Evolutionary conservation across 2,797 vertebrate species (phyloP), one percentile per base, ranked within the genome.

Genomic region (Perodicticus potto): DNA sequence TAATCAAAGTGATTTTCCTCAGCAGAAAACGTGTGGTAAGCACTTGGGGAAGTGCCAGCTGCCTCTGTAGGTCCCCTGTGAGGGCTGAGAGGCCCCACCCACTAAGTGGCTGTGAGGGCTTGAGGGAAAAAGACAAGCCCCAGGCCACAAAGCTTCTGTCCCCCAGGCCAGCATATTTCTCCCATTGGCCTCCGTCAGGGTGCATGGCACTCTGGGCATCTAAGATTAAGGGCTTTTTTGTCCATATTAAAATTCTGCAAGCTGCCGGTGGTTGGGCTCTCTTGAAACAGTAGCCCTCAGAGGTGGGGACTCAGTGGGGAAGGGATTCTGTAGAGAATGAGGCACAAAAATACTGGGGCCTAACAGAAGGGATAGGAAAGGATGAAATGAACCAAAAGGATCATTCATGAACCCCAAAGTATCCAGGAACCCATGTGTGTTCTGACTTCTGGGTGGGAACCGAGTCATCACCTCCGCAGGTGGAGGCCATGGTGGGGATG

Each of bases 161-260:
- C 29, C 73, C 34, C 12, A 34, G 85, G 61, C 17, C 17, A 5
- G 29, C 10, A 2, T 74, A 27, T 76, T 74, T 43, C 19, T 84
- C 55, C 11, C 1, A 0, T 32, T 43, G 67, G 73, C 61, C 17
- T n/a, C 73, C 59, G 0, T 13, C 0, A 7, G 25, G 61, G 14
- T 76, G 14, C 11, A 7, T 65, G 57, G 13, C 11, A 4, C 70
- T 55, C 40, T 70, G 81, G 53, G 69, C 23, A 65, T 84, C 59
- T 80, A 76, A 92, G 82, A 55, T 45, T 32, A 32, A 88, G 43
- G 29, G 29, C 57, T 78, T n/a, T 85, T 86, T 29, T 83, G 69
- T 91, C 17, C 45, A 8, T 7, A 9, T 0, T 74, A 74, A 55
- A 89, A 34, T 85, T 80, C 69, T 77, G 25, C 72, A 40, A 57